Evolutionary conservation across 2,113 vertebrate species (phyloP).

Genomic region (Baryphthengus martii): DNA sequence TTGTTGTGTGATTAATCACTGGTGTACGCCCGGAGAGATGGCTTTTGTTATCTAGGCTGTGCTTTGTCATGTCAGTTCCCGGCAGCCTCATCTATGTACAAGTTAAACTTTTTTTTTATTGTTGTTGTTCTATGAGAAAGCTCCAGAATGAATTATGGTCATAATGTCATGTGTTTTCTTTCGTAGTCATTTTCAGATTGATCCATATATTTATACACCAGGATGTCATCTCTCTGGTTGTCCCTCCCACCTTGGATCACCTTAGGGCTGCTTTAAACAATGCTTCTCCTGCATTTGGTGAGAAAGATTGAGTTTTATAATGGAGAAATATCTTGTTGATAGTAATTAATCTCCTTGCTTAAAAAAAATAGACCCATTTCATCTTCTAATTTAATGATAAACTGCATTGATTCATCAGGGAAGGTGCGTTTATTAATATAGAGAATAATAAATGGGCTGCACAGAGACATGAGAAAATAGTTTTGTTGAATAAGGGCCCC

Average conservation of each 20-base stretch:
- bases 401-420: constrained; percentile 33
- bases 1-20: neutral
- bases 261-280: neutral
- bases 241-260: neutral
- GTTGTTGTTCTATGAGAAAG: neutral
- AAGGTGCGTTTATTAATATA: constrained; percentile 29
- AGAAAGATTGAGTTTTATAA: constrained; percentile 38
- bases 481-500: neutral
- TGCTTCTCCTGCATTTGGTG: neutral
- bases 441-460: neutral
- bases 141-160: neutral
- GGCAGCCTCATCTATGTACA: neutral
- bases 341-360: constrained; percentile 39
- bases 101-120: neutral
- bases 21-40: neutral
- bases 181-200: neutral
- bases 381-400: constrained; percentile 56
- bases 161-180: neutral
- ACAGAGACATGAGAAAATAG: constrained; percentile 16
- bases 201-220: neutral
- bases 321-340: constrained; percentile 37
- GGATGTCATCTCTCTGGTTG: neutral
- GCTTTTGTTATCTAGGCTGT: neutral
- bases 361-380: constrained; percentile 10
- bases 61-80: neutral